phyloP scores from a whole-genome alignment of 1,140 invertebrate species.

The Centruroides vittatus region DNA sequence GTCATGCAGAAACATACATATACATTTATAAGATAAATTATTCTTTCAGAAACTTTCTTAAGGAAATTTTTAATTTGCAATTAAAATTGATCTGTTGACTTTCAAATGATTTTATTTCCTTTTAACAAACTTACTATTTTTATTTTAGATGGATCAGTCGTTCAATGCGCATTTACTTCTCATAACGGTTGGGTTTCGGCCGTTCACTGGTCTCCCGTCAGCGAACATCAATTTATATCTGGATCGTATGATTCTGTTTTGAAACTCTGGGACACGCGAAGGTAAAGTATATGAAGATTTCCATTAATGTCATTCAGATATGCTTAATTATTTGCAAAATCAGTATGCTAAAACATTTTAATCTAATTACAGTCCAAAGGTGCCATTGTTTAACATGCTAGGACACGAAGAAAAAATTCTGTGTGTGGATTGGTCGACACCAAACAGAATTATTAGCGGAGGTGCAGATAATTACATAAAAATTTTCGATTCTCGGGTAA shows the following conservation, averaged over 20 bases:
- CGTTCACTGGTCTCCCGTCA: conserved; percentile 73
- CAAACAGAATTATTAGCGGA: conserved; percentile 72
- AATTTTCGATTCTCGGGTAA: conserved; percentile 45
- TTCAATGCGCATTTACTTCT: conserved; percentile 74
- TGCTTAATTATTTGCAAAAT: too few species aligned
- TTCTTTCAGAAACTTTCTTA: too few species aligned
- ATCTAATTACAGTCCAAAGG: conserved; percentile 57
- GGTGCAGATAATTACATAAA: conserved; percentile 85
- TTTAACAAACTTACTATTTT: conserved; percentile 5
- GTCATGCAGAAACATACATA: too few species aligned
- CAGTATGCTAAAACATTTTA: neutral
- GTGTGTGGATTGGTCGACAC: conserved; percentile 84
- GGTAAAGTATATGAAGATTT: conserved; percentile 33
- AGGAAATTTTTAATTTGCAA: too few species aligned
- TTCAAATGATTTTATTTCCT: too few species aligned
- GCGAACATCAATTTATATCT: conserved; percentile 79
- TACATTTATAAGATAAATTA: too few species aligned
- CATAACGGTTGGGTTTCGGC: conserved; percentile 83
- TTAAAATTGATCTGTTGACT: too few species aligned
- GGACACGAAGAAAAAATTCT: conserved; percentile 92
- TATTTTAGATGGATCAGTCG: conserved; percentile 59
- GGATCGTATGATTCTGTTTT: conserved; percentile 79
- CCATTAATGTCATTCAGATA: too few species aligned
- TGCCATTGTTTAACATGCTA: conserved; percentile 78
- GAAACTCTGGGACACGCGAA: conserved; percentile 92